These are phyloP conservation scores for Montifringilla adamsi DNA, from an alignment of 2,113 vertebrate genomes.

Conservation along the genomic window DNA sequence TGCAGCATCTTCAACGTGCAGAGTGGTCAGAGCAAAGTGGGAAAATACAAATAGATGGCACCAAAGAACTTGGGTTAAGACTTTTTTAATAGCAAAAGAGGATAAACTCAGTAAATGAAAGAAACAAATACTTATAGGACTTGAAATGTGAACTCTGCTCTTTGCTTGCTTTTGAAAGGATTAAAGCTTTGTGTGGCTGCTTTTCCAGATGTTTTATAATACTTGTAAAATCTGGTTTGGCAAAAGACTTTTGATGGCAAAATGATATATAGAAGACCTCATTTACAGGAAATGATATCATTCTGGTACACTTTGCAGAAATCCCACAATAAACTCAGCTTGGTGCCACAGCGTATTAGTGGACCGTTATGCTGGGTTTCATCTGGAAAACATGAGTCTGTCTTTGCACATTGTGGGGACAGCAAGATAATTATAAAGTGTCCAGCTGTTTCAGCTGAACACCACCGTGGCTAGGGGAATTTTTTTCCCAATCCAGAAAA, in stretches of 20 bases:
- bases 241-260: slow-evolving; percentile 69
- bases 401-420: slow-evolving; percentile 36
- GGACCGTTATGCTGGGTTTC: slow-evolving; percentile 51
- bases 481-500: slow-evolving; percentile 47
- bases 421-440: slow-evolving; percentile 64
- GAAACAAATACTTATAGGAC: background rate
- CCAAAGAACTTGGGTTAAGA: background rate
- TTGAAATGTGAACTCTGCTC: slow-evolving; percentile 2
- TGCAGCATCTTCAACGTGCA: background rate
- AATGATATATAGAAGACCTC: slow-evolving; percentile 70
- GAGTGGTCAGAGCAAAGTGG: background rate
- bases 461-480: slow-evolving; percentile 22
- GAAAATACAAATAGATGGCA: background rate
- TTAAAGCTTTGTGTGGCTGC: slow-evolving; percentile 51
- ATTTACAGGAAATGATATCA: slow-evolving; percentile 79
- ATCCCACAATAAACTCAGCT: slow-evolving; percentile 78
- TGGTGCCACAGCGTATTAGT: slow-evolving; percentile 67
- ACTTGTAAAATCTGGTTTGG: slow-evolving; percentile 71
- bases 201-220: slow-evolving; percentile 58
- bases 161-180: slow-evolving; percentile 38
- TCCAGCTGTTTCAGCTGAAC: slow-evolving; percentile 69
- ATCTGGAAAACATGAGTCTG: slow-evolving; percentile 62
- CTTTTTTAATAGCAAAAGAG: background rate
- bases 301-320: slow-evolving; percentile 69
- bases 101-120: background rate